phyloP scores from a whole-genome alignment of 2,113 vertebrate species.

The Mustela lutreola region DNA sequence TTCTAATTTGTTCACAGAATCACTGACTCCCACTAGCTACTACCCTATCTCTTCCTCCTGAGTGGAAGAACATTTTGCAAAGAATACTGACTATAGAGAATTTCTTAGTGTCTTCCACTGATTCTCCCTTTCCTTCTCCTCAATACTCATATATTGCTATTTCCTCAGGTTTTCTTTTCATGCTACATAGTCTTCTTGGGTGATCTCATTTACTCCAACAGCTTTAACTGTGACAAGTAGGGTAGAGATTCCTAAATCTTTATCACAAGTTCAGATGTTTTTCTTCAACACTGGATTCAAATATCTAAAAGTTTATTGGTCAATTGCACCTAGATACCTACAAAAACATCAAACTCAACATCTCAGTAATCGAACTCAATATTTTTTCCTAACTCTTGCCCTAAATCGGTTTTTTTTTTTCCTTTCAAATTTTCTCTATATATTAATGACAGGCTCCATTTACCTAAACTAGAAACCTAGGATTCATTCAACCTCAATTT shows the following conservation, averaged over 20 bases:
- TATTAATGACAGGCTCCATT: background rate
- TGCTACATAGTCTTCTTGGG: background rate
- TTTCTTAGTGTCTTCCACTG: background rate
- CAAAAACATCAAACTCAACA: background rate
- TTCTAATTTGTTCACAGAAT: background rate
- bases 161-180: background rate
- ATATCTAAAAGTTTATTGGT: background rate
- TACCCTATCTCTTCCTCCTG: background rate
- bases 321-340: background rate
- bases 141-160: background rate
- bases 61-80: background rate
- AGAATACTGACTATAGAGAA: background rate
- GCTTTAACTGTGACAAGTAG: background rate
- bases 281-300: background rate
- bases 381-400: background rate
- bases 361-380: background rate
- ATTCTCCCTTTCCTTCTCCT: background rate
- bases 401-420: background rate
- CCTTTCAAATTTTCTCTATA: background rate
- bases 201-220: background rate
- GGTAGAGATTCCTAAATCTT: background rate
- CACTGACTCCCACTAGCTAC: background rate
- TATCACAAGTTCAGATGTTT: background rate
- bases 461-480: background rate
- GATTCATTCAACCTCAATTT: background rate